phyloP scores from a whole-genome alignment of 2,797 vertebrate genomes.

The Syncerus caffer region DNA sequence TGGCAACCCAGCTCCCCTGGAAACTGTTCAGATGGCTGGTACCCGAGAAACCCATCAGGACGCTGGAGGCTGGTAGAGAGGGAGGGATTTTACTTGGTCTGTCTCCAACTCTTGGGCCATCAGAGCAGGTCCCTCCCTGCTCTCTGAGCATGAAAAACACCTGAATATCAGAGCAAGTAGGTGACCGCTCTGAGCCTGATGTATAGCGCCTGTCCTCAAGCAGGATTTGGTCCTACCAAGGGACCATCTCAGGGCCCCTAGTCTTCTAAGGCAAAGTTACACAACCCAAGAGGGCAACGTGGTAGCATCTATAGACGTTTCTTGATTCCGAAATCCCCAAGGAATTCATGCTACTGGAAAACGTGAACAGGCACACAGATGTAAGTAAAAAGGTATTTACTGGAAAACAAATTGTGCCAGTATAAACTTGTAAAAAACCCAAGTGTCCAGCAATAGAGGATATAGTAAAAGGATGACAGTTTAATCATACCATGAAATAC shows the following conservation, averaged over 20 bases:
- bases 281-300: neutral
- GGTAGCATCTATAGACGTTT: neutral
- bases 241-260: neutral
- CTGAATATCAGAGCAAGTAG: neutral
- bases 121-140: neutral
- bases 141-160: neutral
- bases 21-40: slow-evolving; percentile 53
- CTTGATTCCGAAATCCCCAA: neutral
- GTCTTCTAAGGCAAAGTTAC: neutral
- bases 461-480: neutral
- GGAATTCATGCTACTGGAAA: neutral
- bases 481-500: neutral
- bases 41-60: neutral
- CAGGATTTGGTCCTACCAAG: neutral
- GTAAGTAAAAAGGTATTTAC: neutral
- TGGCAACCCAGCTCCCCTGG: slow-evolving; percentile 40
- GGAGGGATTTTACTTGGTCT: neutral
- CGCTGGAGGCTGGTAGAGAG: neutral
- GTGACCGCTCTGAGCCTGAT: neutral
- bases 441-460: neutral
- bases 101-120: neutral
- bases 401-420: neutral
- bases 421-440: neutral
- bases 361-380: neutral
- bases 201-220: rapidly evolving